Conservation (phyloP, 2,797 vertebrate genomes). For the Clarias pachynema region DNA sequence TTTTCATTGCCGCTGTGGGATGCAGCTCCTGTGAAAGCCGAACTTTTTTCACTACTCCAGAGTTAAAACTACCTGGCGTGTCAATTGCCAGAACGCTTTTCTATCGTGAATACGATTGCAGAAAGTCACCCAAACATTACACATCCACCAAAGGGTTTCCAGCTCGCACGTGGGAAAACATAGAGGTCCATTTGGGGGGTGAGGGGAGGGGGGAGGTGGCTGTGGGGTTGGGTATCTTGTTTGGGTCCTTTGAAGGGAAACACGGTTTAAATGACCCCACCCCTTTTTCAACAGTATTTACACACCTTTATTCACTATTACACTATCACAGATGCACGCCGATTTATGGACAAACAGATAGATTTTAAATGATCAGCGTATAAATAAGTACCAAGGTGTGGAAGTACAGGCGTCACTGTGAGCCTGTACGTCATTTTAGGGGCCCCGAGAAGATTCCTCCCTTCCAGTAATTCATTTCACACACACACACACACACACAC, state of each 20-base stretch:
- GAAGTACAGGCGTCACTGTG: slow-evolving; percentile 39
- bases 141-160: slow-evolving; percentile 42
- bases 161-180: slow-evolving; percentile 72
- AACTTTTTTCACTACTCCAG: slow-evolving; percentile 47
- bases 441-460: slow-evolving; percentile 53
- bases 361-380: slow-evolving; percentile 37
- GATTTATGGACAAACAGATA: slow-evolving; percentile 11
- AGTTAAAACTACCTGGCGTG: slow-evolving; percentile 37
- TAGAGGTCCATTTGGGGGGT: slow-evolving; percentile 44
- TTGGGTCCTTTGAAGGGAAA: slow-evolving; percentile 48
- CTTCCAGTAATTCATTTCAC: slow-evolving; percentile 17
- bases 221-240: slow-evolving; percentile 38
- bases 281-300: slow-evolving; percentile 41
- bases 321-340: slow-evolving; percentile 19
- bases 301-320: slow-evolving; percentile 26
- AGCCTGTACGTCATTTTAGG: slow-evolving; percentile 36
- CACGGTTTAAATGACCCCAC: slow-evolving; percentile 52
- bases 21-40: slow-evolving; percentile 39
- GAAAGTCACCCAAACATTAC: slow-evolving; percentile 57
- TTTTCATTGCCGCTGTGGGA: slow-evolving; percentile 24
- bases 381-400: slow-evolving; percentile 45
- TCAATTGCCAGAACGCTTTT: slow-evolving; percentile 41
- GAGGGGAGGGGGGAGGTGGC: background rate
- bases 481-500: background rate
- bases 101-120: slow-evolving; percentile 34